Base-by-base conservation (phyloP, 2,797 vertebrate species). In the Falco rusticolus region DNA sequence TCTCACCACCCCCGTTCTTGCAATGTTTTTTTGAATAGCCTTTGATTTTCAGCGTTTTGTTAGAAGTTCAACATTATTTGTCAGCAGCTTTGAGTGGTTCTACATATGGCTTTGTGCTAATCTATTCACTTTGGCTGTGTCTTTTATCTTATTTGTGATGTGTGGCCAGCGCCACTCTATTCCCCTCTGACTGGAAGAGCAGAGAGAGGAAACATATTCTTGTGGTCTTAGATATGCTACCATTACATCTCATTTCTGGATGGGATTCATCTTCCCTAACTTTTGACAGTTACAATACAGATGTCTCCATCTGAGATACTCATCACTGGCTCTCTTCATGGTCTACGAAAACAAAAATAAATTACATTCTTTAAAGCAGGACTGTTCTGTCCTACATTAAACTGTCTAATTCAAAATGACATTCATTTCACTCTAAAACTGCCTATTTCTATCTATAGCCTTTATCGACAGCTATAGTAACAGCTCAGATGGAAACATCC, bases 71-170 rank as follows among this genome's bases (percentile, higher is more conserved):
- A 11, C 13, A 53, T 56, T 84, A 87, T 89, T 93, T 94, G 66
- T 90, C 92, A 94, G 60, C 88, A 92, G 29, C 70, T 96, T 87
- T 93, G 48, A 47, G 64, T 6, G 0, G 25, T 69, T 85, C 66
- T 87, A 60, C 71, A 89, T 71, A 66, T 93, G 94, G 66, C 16
- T 92, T 85, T 93, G 78, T 89, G 70, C 29, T 92, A 92, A 87
- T 89, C 75, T 85, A 9, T 74, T 91, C 28, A 60, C 60, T 90
- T 93, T 79, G 64, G 18, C 34, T 76, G 31, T 57, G 84, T 15
- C 87, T 92, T 95, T 94, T 80, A 87, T 90, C 75, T 96, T 85
- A 74, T 91, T 87, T 92, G 71, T 93, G 92, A 84, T 89, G 48
- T 93, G 84, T 77, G 78, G 78, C 78, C 83, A 89, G 92, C 56